Evolutionary conservation across 2,888 invertebrate species (phyloP), one percentile per base, ranked within the genome.

Genomic region (Lasioglossum lativentre): DNA sequence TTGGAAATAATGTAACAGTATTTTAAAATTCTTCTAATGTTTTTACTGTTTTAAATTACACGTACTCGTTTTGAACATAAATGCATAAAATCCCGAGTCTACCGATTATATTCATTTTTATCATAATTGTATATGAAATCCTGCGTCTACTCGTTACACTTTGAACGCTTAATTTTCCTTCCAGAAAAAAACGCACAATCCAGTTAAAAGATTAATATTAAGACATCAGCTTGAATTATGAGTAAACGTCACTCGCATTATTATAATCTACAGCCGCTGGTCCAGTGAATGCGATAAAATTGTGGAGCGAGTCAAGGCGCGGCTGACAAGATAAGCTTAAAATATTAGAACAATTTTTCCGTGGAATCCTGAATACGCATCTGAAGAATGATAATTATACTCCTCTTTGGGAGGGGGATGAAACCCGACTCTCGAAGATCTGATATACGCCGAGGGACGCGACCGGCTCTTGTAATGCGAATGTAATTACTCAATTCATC

Each of bases 401-500:
- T 5, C n/a, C n/a, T 70, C 40, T 40, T 38, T n/a, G 70, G 40
- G 40, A 8, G 70, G 47, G 47, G 70, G n/a, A 27, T 70, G 70
- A 70, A 40, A 23, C 56, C 52, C 16, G 52, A 16, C 19, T 10
- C 42, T 66, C 68, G 27, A 38, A 27, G n/a, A 42, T 42, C 30
- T n/a, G 63, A n/a, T 47, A n/a, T 47, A 19, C 42, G 30, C 27
- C 19, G 34, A 23, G n/a, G 63, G 63, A 63, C 40, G 56, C 10
- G n/a, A 71, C 38, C 27, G 66, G 59, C 78, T 75, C 75, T 79
- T 90, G 74, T 90, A 87, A 90, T 87, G 90, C 81, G 90, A 90
- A 86, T 89, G 88, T 90, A 90, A 90, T 90, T 88, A 88, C 86
- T 82, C 87, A 85, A 90, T 90, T 88, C 81, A 90, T 90, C 90